Conservation (phyloP, 2,113 vertebrate genomes). For the Mastomys natalensis region DNA sequence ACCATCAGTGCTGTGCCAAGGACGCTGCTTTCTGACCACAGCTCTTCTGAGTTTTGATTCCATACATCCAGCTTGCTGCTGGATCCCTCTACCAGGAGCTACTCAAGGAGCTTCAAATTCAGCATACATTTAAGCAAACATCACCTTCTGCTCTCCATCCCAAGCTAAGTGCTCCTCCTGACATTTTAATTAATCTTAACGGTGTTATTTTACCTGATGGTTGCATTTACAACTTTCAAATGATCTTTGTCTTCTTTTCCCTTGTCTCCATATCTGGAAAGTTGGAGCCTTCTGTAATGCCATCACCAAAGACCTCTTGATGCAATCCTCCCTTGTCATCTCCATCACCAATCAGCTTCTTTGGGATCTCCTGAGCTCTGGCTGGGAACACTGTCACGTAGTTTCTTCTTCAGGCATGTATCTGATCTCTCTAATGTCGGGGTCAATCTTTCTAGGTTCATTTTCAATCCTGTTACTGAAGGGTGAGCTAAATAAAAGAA, state of each 20-base stretch:
- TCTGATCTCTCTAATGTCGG: not conserved
- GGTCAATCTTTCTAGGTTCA: not conserved
- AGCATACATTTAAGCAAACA: not conserved
- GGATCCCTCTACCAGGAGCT: not conserved
- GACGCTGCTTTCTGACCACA: not conserved
- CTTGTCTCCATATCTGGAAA: not conserved
- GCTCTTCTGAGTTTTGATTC: not conserved
- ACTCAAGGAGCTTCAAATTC: not conserved
- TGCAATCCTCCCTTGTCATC: not conserved
- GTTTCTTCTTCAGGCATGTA: not conserved
- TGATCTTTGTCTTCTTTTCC: not conserved
- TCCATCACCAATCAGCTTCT: not conserved
- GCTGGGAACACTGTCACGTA: not conserved
- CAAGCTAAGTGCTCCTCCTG: not conserved
- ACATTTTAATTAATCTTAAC: not conserved
- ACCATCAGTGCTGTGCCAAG: not conserved
- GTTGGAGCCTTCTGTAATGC: not conserved
- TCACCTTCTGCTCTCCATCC: not conserved
- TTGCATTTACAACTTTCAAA: not conserved
- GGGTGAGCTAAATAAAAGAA: not conserved
- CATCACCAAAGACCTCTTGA: not conserved
- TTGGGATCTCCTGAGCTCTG: not conserved
- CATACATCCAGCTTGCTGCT: not conserved
- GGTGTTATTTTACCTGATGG: not conserved
- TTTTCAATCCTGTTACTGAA: not conserved